These are phyloP conservation scores for Clostera curtula DNA, from an alignment of 2,888 invertebrate genomes.

Conservation along the genomic window DNA sequence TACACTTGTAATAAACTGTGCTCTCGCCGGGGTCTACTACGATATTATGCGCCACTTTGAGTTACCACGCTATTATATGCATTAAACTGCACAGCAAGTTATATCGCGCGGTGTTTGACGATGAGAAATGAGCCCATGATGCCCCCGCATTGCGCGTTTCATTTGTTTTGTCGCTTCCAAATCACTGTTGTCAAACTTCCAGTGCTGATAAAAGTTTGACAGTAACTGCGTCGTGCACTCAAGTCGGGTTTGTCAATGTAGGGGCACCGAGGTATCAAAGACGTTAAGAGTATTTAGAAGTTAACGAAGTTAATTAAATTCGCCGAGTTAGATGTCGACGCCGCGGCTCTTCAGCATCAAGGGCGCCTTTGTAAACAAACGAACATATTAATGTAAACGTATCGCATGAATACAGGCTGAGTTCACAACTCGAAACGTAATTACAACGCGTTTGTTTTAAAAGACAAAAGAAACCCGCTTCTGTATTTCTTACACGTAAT, in stretches of 20 bases:
- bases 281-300: slow-evolving; percentile 74
- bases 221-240: slow-evolving; percentile 56
- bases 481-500: too few relatives aligned
- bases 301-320: slow-evolving; percentile 75
- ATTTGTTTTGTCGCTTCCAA: slow-evolving; percentile 68
- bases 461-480: slow-evolving; percentile 32
- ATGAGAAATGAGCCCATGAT: slow-evolving; percentile 70
- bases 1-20: slow-evolving; percentile 69
- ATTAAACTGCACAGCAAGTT: slow-evolving; percentile 68
- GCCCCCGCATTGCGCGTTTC: slow-evolving; percentile 67
- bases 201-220: slow-evolving; percentile 66
- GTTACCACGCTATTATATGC: slow-evolving; percentile 71
- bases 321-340: slow-evolving; percentile 61
- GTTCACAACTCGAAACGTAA: slow-evolving; percentile 54
- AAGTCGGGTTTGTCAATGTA: slow-evolving; percentile 59
- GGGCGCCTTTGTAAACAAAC: slow-evolving; percentile 65
- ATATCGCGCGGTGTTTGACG: slow-evolving; percentile 54
- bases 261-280: slow-evolving; percentile 66
- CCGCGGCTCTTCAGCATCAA: slow-evolving; percentile 62
- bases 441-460: slow-evolving; percentile 45
- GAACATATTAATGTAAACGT: slow-evolving; percentile 66
- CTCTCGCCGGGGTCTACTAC: slow-evolving; percentile 42
- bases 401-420: slow-evolving; percentile 55
- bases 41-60: slow-evolving; percentile 63
- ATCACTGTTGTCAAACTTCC: slow-evolving; percentile 61